These are phyloP conservation scores for Telmatherina bonti DNA, from an alignment of 2,797 vertebrate species.

Conservation along the genomic window DNA sequence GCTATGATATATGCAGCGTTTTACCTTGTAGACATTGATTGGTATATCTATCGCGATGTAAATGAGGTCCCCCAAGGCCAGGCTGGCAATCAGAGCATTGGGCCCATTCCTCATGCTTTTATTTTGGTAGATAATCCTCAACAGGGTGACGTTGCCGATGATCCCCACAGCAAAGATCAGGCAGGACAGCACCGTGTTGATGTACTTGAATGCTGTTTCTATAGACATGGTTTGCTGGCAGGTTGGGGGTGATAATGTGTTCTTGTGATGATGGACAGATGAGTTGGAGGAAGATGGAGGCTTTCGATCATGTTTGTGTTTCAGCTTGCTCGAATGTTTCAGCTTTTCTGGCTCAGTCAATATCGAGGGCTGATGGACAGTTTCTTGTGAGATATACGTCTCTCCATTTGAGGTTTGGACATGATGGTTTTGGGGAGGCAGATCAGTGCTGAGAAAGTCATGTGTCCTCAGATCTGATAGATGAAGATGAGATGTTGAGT, in stretches of 20 bases:
- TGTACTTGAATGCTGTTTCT: conserved; percentile 87
- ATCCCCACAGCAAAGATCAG: conserved; percentile 92
- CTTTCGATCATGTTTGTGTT: conserved; percentile 12
- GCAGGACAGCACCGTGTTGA: conserved; percentile 90
- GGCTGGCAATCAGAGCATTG: conserved; percentile 94
- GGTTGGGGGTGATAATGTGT: conserved; percentile 1
- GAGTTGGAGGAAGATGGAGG: conserved; percentile 26
- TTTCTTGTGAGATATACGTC: conserved; percentile 19
- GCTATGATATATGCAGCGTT: not conserved
- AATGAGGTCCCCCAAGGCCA: conserved; percentile 95
- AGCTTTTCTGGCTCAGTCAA: not conserved
- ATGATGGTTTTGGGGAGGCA: not conserved
- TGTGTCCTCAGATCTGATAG: not conserved
- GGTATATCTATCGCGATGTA: conserved; percentile 94
- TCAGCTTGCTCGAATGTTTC: not conserved
- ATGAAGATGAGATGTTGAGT: conserved; percentile 26
- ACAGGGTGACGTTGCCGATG: conserved; percentile 92
- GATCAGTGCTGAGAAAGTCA: conserved; percentile 4
- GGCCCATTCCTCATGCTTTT: conserved; percentile 97
- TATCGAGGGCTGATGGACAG: not conserved
- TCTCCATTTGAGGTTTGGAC: not conserved
- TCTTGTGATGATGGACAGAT: fast-evolving
- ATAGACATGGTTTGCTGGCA: conserved; percentile 67
- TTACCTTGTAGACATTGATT: conserved; percentile 93
- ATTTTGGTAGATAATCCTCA: conserved; percentile 95